Evolutionary conservation across 1,140 invertebrate species (phyloP), one percentile per base, ranked within the genome.

Genomic region (Sitobion miscanthi): DNA sequence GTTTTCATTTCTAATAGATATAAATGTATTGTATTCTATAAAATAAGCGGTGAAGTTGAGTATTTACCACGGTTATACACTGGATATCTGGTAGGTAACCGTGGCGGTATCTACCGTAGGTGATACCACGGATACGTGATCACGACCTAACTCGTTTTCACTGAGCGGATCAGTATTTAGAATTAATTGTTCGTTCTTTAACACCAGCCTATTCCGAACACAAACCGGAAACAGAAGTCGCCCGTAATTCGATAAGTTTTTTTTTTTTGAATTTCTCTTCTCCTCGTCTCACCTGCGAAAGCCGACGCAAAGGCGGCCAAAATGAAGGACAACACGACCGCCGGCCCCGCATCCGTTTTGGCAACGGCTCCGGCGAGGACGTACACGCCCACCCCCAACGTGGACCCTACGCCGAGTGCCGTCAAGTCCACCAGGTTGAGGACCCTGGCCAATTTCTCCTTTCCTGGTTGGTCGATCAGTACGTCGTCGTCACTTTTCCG

Each of bases 381-480:
- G 95, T 99, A 99, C 21, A 99, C 98, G 1, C 98, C 98, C 38
- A 99, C 96, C 1, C 98, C 98, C 2, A 99, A 95, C 0, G 98
- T 99, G 93, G 97, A 97, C 20, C 98, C 98, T 47, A 99, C 97
- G 1, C 98, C 98, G 11, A 99, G 95, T 0, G 97, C 97, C 0
- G 97, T 98, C 23, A 99, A 95, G 95, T 99, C 98, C 30, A 98
- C 94, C 0, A 98, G 95, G 23, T 96, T 97, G 23, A 99, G 96
- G 17, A 98, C 97, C 94, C 98, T 95, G 0, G 96, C 96, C 93
- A 99, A 95, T 94, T 97, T 96, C 20, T 89, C 23, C 11, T 87
- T 90, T 47, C 35, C 91, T 23, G 69, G 47, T 52, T 57, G 86
- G 9, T 54, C 57, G 3, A 92, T 85, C 23, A 69, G 30, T 69